Evolutionary conservation across 2,797 vertebrate species (phyloP).

Genomic region (Acanthurus leucopareius): DNA sequence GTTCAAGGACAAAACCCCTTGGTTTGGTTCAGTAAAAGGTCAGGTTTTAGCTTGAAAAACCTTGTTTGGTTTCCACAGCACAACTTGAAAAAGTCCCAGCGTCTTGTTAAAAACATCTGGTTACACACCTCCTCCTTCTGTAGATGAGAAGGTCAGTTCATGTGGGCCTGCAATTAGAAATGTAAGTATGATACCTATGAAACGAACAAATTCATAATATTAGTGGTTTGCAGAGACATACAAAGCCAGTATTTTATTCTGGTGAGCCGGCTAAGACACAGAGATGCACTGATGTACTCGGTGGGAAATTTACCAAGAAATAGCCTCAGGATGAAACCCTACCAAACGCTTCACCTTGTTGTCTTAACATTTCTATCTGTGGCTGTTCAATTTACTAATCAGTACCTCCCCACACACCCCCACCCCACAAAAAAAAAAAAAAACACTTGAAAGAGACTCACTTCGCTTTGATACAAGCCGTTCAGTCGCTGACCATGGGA

Average conservation of each 20-base stretch:
- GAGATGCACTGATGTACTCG: background rate
- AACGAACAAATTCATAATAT: too few species aligned
- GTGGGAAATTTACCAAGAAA: background rate
- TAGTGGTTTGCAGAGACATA: too few species aligned
- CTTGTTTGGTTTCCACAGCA: too few species aligned
- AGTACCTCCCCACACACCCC: conserved; percentile 6
- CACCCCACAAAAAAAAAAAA: conserved; percentile 30
- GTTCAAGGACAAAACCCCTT: too few species aligned
- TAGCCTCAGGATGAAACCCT: background rate
- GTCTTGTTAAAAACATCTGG: too few species aligned
- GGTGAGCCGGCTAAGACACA: background rate
- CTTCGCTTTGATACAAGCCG: conserved; percentile 72
- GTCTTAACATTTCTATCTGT: conserved; percentile 6
- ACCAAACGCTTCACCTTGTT: background rate
- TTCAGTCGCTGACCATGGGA: conserved; percentile 80
- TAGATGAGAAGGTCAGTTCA: too few species aligned
- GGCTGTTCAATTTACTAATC: conserved; percentile 63
- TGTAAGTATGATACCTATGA: too few species aligned
- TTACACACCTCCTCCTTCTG: too few species aligned
- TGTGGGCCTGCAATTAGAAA: too few species aligned
- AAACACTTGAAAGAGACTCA: conserved; percentile 71
- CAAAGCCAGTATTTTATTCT: background rate
- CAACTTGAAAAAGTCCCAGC: too few species aligned
- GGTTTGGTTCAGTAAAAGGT: too few species aligned
- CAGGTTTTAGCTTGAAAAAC: too few species aligned